A percentile compares a stretch with the other conserved stretches of the same genome.
Evolutionary conservation across 2,113 vertebrate genomes (phyloP).

Genomic region (Pagrus major): DNA sequence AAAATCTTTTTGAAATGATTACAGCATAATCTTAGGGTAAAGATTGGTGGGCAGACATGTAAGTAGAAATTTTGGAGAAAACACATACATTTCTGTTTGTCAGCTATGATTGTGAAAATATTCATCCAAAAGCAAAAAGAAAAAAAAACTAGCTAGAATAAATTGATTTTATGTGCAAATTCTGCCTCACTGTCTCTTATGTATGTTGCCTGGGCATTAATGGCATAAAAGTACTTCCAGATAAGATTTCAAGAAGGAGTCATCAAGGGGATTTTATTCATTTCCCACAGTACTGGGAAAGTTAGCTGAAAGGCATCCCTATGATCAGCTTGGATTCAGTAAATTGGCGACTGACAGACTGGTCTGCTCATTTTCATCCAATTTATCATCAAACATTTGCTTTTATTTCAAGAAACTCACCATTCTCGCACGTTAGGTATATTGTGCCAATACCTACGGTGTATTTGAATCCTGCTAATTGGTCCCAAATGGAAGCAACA

Average conservation of each 20-base stretch:
- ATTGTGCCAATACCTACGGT: conserved; percentile 29
- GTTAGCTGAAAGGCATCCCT: neutral
- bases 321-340: neutral
- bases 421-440: conserved; percentile 15
- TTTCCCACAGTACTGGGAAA: neutral
- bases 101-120: neutral
- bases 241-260: neutral
- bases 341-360: neutral
- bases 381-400: conserved; percentile 20
- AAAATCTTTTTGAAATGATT: neutral
- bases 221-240: neutral
- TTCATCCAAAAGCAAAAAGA: neutral
- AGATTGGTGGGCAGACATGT: too few relatives aligned
- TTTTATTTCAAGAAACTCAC: conserved; percentile 20
- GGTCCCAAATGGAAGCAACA: conserved; percentile 52
- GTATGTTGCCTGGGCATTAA: neutral
- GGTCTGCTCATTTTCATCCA: neutral
- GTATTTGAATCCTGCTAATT: conserved; percentile 53
- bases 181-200: neutral
- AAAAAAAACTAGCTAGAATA: too few relatives aligned
- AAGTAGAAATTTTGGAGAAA: neutral
- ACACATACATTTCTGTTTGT: neutral
- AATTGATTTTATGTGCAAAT: neutral
- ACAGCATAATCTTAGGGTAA: neutral
- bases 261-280: neutral